Base-by-base conservation (phyloP, 2,888 invertebrate genomes). In the Ennomos erosarius region DNA sequence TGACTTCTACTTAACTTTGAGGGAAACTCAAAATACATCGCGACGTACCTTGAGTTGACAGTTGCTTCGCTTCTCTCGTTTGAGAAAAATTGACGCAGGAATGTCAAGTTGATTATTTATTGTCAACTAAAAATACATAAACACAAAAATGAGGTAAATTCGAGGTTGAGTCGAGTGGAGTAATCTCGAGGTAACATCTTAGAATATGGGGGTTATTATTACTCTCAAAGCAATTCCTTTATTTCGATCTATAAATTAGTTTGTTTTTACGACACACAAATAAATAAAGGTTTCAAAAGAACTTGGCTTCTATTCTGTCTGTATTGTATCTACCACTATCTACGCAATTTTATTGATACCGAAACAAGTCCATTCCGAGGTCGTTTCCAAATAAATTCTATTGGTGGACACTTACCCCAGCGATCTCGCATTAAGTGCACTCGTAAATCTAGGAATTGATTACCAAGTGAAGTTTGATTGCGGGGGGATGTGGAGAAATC, bases 391-490 rank as follows among this genome's bases (percentile, higher is more conserved):
- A 76, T 65, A 67, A 68, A 75, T 73, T 63, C 73, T 70, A 74
- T 74, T 57, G 67, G 65, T 64, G 64, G 64, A 66, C 68, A 67
- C 64, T 65, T 71, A 71, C 69, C 66, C 68, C 65, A 46, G 60
- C 70, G 73, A 74, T 70, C 70, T 67, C 53, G 55, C 73, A 68
- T 76, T 77, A 74, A 79, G 73, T 73, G 71, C 59, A 64, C 65
- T 72, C 80, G 75, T 84, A 83, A 84, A 82, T 78, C 75, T 68
- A 67, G 59, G 64, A 68, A 75, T 74, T 72, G 74, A 74, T 75
- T 73, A 73, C 71, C 66, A 66, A 76, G 74, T 73, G 68, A 73
- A 75, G 73, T 78, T 79, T 82, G 75, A 79, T 74, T 73, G 78
- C 71, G 65, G 64, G 62, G 55, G 62, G 57, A 59, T 48, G 55